Evolutionary conservation across 2,113 vertebrate species (phyloP).

Genomic region (Gambusia holbrooki): DNA sequence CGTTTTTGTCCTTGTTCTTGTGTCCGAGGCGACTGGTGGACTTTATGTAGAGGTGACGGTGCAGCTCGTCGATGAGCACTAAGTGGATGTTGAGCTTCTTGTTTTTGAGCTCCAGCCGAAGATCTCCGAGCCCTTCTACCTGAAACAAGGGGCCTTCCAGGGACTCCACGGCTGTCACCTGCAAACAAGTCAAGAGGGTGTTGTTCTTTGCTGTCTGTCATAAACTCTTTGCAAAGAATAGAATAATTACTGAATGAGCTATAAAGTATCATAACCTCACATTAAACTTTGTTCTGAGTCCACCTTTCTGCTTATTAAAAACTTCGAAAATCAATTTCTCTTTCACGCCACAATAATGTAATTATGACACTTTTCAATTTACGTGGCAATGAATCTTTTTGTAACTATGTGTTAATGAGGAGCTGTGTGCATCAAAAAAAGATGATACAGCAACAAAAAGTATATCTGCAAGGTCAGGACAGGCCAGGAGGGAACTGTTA

Average conservation of each 20-base stretch:
- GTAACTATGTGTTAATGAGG: not conserved
- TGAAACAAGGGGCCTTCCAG: slow-evolving; percentile 92
- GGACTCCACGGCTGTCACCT: slow-evolving; percentile 95
- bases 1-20: slow-evolving; percentile 83
- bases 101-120: slow-evolving; percentile 94
- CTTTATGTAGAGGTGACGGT: slow-evolving; percentile 96
- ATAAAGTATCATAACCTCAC: not conserved
- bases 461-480: slow-evolving; percentile 70
- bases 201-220: not conserved
- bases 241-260: not conserved
- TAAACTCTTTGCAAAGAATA: not conserved
- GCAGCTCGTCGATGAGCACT: slow-evolving; percentile 95
- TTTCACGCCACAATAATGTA: not conserved
- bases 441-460: slow-evolving; percentile 75
- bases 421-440: slow-evolving; percentile 48
- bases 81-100: slow-evolving; percentile 98
- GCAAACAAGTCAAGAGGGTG: not conserved
- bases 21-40: slow-evolving; percentile 91
- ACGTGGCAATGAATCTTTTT: slow-evolving; percentile 70
- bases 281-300: no score
- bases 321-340: no score
- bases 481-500: slow-evolving; percentile 64
- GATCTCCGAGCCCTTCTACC: slow-evolving; percentile 94
- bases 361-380: slow-evolving; percentile 78
- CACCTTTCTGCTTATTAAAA: no score